These are phyloP conservation scores for Spea bombifrons DNA, from an alignment of 2,113 vertebrate genomes.

Conservation along the genomic window DNA sequence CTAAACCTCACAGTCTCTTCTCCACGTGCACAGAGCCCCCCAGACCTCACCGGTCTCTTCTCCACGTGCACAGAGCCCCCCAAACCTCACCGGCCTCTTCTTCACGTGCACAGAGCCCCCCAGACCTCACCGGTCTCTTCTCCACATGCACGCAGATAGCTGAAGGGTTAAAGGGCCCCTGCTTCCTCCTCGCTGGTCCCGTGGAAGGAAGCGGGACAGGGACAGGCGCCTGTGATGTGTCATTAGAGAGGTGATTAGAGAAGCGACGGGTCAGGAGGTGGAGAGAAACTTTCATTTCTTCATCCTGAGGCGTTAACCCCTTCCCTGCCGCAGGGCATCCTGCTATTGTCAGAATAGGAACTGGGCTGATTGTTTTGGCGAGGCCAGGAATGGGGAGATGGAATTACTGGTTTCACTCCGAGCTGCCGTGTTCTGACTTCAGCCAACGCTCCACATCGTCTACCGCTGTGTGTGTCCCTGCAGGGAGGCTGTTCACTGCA, in stretches of 20 bases:
- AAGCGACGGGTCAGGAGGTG: neutral
- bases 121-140: neutral
- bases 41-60: neutral
- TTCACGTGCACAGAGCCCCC: neutral
- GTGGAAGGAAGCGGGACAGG: neutral
- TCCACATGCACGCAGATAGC: neutral
- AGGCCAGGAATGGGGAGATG: too few species aligned
- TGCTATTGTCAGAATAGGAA: neutral
- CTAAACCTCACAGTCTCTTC: too few species aligned
- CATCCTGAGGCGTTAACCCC: slow-evolving; percentile 5
- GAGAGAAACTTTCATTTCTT: neutral
- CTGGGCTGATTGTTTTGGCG: neutral
- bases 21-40: neutral
- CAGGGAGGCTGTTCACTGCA: too few species aligned
- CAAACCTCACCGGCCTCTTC: neutral
- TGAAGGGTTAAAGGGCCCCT: neutral
- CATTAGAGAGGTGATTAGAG: neutral
- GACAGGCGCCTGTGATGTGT: neutral
- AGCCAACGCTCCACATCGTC: too few species aligned
- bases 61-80: neutral
- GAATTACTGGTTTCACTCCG: too few species aligned
- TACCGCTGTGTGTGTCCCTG: too few species aligned
- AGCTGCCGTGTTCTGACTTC: too few species aligned
- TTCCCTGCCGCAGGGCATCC: neutral
- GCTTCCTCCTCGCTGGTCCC: too few species aligned